These are phyloP conservation scores for Meteorus cinctellus DNA, from an alignment of 2,888 invertebrate genomes.

Conservation along the genomic window DNA sequence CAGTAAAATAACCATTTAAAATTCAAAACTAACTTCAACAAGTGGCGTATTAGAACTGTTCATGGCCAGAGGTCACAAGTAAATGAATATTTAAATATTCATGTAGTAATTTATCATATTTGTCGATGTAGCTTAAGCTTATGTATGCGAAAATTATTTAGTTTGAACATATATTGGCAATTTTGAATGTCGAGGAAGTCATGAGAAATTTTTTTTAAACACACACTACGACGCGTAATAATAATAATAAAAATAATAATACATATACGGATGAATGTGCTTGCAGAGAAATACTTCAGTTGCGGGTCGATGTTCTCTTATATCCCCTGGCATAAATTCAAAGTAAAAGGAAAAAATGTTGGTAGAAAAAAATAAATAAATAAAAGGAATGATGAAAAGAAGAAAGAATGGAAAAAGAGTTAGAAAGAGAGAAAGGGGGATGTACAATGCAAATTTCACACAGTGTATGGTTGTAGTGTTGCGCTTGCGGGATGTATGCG, in stretches of 20 bases:
- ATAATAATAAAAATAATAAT: constrained; percentile 7
- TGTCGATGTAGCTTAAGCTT: neutral
- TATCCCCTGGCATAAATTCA: constrained; percentile 33
- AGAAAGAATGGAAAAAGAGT: neutral
- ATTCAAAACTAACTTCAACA: neutral
- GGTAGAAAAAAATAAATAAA: constrained; percentile 8
- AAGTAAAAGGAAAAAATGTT: constrained; percentile 22
- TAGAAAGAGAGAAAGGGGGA: constrained; percentile 5
- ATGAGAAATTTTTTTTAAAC: constrained; percentile 30
- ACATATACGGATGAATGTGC: constrained; percentile 8
- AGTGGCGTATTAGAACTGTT: neutral
- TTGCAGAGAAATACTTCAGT: constrained; percentile 31
- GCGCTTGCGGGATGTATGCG: constrained; percentile 9
- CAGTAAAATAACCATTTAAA: constrained; percentile 14
- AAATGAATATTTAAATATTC: neutral
- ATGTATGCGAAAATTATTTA: neutral
- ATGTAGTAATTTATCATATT: neutral
- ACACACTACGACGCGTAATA: neutral
- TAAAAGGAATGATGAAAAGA: neutral
- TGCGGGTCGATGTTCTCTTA: constrained; percentile 35
- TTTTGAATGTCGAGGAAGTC: neutral
- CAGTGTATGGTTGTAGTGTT: constrained; percentile 7
- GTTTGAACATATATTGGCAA: neutral
- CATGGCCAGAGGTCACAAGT: neutral
- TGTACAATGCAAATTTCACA: constrained; percentile 43